A percentile compares a stretch with the other conserved stretches of the same genome.
Conservation (phyloP, 1,140 invertebrate species). For the Penaeus vannamei region DNA sequence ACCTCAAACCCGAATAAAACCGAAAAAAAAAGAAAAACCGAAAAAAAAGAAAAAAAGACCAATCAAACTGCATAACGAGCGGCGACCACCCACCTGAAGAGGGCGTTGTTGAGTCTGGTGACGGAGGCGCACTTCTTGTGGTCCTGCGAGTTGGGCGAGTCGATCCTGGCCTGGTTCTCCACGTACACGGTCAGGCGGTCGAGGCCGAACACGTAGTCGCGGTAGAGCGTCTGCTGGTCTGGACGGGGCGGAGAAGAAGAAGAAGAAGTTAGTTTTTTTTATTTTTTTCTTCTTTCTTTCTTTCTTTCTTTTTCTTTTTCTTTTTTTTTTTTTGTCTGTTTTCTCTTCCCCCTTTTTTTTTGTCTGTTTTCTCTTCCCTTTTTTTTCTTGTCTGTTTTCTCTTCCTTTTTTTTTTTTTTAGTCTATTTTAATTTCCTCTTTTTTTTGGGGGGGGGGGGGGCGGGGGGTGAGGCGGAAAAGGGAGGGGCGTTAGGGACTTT, state of each 20-base stretch:
- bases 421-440: too few relatives aligned
- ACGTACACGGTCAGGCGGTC: conserved; percentile 76
- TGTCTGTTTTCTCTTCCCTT: too few relatives aligned
- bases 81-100: conserved; percentile 71
- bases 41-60: background rate
- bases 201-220: conserved; percentile 75
- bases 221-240: conserved; percentile 73
- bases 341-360: too few relatives aligned
- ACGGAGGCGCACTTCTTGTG: conserved; percentile 74
- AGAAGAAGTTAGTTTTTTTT: background rate
- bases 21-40: too few relatives aligned
- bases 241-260: conserved; percentile 38
- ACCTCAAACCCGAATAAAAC: too few relatives aligned
- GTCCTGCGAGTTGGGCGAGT: conserved; percentile 68
- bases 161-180: conserved; percentile 72
- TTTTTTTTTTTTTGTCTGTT: background rate
- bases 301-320: background rate
- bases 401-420: too few relatives aligned
- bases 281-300: background rate
- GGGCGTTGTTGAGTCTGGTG: conserved; percentile 74
- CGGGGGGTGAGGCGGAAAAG: too few relatives aligned
- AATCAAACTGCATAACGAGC: too few relatives aligned
- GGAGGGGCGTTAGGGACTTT: too few relatives aligned
- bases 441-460: too few relatives aligned
- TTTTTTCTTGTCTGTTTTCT: too few relatives aligned